These are phyloP conservation scores for Cynopterus brachyotis DNA, from an alignment of 2,113 vertebrate species.

Conservation along the genomic window DNA sequence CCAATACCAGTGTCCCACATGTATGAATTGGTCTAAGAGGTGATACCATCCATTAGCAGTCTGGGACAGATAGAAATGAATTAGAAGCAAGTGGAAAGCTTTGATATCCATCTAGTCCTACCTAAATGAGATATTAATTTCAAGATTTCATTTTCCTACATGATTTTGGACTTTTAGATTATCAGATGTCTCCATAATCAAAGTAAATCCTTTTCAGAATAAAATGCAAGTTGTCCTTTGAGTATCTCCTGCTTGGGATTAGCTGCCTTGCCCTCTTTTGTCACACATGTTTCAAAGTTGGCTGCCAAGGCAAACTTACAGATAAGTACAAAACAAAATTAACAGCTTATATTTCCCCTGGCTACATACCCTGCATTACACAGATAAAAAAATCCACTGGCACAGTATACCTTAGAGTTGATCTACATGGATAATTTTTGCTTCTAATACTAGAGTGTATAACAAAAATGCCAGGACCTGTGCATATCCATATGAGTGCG, in stretches of 20 bases:
- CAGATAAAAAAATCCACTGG: slow-evolving; percentile 62
- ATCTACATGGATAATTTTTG: slow-evolving; percentile 47
- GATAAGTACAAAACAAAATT: slow-evolving; percentile 68
- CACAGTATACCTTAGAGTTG: background rate
- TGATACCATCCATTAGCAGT: background rate
- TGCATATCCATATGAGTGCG: background rate
- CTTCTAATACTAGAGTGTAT: background rate
- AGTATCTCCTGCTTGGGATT: background rate
- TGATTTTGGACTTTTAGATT: slow-evolving; percentile 3
- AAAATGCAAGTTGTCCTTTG: slow-evolving; percentile 36
- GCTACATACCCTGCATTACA: slow-evolving; percentile 42
- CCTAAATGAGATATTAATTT: background rate
- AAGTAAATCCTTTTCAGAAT: slow-evolving; percentile 39
- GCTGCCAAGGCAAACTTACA: slow-evolving; percentile 48
- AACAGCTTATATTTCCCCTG: slow-evolving; percentile 58
- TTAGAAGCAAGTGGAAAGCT: background rate
- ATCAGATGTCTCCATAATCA: background rate
- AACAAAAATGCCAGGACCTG: background rate
- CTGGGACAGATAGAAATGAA: background rate
- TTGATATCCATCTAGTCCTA: background rate
- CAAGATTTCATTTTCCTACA: background rate
- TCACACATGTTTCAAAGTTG: slow-evolving; percentile 48
- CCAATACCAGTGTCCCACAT: background rate
- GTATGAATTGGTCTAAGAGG: background rate
- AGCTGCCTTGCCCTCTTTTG: background rate